Conservation (phyloP, 2,113 vertebrate genomes). For the Aptenodytes forsteri region DNA sequence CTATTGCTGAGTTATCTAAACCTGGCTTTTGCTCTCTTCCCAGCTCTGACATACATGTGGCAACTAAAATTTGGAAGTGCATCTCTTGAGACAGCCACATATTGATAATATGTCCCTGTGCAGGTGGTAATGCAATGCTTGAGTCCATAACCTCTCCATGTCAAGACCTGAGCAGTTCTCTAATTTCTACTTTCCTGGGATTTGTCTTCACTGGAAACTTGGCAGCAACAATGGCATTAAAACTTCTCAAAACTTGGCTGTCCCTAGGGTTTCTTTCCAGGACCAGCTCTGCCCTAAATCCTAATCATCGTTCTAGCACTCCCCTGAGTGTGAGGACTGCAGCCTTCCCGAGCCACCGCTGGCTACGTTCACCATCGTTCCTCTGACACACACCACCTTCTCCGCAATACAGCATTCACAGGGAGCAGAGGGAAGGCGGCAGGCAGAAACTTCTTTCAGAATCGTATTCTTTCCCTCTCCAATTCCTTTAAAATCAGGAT, state of each 20-base stretch:
- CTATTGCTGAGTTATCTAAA: not conserved
- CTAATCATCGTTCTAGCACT: not conserved
- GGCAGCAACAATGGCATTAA: not conserved
- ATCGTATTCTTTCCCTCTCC: not conserved
- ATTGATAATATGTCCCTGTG: not conserved
- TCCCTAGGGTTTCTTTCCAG: not conserved
- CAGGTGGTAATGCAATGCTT: not conserved
- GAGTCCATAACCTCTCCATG: not conserved
- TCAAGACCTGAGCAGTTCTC: not conserved
- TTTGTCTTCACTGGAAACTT: not conserved
- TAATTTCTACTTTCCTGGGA: not conserved
- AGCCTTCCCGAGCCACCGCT: fast-evolving
- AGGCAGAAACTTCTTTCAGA: not conserved
- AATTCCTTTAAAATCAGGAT: not conserved
- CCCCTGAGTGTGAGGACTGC: not conserved
- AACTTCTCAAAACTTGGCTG: not conserved
- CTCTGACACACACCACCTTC: not conserved
- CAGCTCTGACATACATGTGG: not conserved
- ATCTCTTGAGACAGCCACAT: not conserved
- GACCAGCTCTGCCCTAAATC: not conserved
- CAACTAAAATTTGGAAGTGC: not conserved
- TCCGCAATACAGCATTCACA: not conserved
- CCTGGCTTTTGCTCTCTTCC: not conserved
- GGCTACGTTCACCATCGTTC: not conserved
- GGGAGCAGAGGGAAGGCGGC: not conserved